A percentile compares a stretch with the other conserved stretches of the same genome.
These are phyloP conservation scores for Apamea sordens DNA, from an alignment of 2,888 invertebrate species.

Conservation along the genomic window DNA sequence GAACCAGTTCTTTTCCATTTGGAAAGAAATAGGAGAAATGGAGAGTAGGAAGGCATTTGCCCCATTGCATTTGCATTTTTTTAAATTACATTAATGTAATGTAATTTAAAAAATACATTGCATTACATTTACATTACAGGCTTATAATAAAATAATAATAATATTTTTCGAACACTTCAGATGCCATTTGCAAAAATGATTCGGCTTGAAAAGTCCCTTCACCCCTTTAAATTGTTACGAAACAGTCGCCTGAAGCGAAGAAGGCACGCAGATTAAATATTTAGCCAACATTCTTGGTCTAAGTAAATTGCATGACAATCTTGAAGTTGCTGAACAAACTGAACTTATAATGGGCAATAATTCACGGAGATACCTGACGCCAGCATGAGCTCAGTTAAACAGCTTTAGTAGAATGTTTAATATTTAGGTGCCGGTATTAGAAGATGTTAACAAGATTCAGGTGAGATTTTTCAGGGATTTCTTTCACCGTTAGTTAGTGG, in stretches of 20 bases:
- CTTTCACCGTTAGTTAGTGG: no score
- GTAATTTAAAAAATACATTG: no score
- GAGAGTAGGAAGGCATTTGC: no score
- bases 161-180: not conserved
- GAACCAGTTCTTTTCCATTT: no score
- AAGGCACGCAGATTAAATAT: constrained; percentile 70
- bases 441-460: not conserved
- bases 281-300: constrained; percentile 67
- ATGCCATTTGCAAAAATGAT: not conserved
- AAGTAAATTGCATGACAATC: constrained; percentile 64
- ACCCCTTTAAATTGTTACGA: constrained; percentile 1
- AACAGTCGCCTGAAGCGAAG: constrained; percentile 38
- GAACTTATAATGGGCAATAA: constrained; percentile 60
- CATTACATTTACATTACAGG: not conserved
- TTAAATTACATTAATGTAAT: no score
- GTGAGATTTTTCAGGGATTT: not conserved
- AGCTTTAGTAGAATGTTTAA: constrained; percentile 16
- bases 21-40: no score
- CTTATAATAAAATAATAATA: not conserved
- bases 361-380: constrained; percentile 42
- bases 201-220: not conserved
- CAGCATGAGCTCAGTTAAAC: constrained; percentile 7
- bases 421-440: not conserved
- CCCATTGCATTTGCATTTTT: no score
- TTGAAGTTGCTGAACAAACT: constrained; percentile 49